Evolutionary conservation across 1,140 invertebrate genomes (phyloP).

Genomic region (Eumeta japonica): DNA sequence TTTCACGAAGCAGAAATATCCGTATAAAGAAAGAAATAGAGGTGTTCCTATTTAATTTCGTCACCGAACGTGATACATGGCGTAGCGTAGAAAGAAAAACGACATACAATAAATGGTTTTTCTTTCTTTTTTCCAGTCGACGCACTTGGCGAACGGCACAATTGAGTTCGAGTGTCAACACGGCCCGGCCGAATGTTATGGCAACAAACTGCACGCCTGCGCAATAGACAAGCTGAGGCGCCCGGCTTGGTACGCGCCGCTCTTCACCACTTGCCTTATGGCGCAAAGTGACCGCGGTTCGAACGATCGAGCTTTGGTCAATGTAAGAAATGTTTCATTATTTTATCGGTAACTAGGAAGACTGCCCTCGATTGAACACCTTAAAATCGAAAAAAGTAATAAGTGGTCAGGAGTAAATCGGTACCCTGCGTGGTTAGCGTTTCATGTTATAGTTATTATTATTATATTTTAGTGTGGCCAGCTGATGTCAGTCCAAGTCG

Average conservation of each 20-base stretch:
- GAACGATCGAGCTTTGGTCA: conserved; percentile 25
- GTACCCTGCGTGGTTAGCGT: neutral
- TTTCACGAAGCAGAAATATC: too few relatives aligned
- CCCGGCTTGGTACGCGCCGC: conserved; percentile 16
- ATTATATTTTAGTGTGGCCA: conserved; percentile 28
- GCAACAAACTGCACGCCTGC: conserved; percentile 67
- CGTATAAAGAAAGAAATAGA: too few relatives aligned
- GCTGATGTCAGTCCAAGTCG: conserved; percentile 17
- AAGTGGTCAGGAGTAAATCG: conserved; percentile 14
- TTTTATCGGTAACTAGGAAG: too few relatives aligned
- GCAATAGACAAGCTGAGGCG: conserved; percentile 49
- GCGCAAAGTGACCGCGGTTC: conserved; percentile 18
- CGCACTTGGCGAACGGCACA: conserved; percentile 31
- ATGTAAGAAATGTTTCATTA: too few relatives aligned
- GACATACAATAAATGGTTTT: neutral
- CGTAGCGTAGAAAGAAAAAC: too few relatives aligned
- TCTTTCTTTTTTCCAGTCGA: conserved; percentile 16
- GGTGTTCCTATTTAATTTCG: too few relatives aligned
- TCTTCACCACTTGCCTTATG: conserved; percentile 24
- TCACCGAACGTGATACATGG: too few relatives aligned
- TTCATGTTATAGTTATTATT: neutral
- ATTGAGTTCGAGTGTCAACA: conserved; percentile 68
- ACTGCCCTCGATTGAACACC: too few relatives aligned
- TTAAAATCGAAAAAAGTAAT: too few relatives aligned
- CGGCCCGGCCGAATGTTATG: conserved; percentile 64